A percentile compares a stretch with the other conserved stretches of the same genome.
These are phyloP conservation scores for Lypha dubia DNA, from an alignment of 2,888 invertebrate species.

Conservation along the genomic window DNA sequence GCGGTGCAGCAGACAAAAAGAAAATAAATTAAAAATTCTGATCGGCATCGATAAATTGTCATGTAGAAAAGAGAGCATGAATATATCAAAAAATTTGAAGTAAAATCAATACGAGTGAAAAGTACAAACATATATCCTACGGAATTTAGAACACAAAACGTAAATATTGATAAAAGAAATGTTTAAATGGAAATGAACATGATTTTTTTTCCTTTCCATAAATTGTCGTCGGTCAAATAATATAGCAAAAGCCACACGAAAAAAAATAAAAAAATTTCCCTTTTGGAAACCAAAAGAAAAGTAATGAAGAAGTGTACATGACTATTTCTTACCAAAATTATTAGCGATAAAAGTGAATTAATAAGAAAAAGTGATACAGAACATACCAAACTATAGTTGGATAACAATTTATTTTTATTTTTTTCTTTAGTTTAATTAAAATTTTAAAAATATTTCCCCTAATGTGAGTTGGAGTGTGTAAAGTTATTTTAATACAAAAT, in stretches of 20 bases:
- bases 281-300: constrained; percentile 62
- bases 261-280: constrained; percentile 62
- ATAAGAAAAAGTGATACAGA: constrained; percentile 56
- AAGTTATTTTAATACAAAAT: constrained; percentile 43
- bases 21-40: constrained; percentile 55
- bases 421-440: constrained; percentile 65
- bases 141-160: constrained; percentile 54
- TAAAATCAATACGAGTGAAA: constrained; percentile 49
- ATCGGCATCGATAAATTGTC: constrained; percentile 55
- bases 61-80: constrained; percentile 54
- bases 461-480: constrained; percentile 71
- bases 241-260: constrained; percentile 48
- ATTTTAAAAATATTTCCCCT: constrained; percentile 73
- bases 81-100: constrained; percentile 23
- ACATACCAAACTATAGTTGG: constrained; percentile 28
- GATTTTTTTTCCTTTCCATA: constrained; percentile 59
- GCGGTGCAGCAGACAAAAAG: constrained; percentile 53
- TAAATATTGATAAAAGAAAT: constrained; percentile 60
- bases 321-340: constrained; percentile 54
- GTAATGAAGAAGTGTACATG: constrained; percentile 65
- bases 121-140: constrained; percentile 44
- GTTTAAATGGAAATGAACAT: constrained; percentile 45
- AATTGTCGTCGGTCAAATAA: constrained; percentile 69
- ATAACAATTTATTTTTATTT: constrained; percentile 49
- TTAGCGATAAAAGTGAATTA: constrained; percentile 29